Base-by-base conservation (phyloP, 2,797 vertebrate genomes). In the Tenualosa ilisha region DNA sequence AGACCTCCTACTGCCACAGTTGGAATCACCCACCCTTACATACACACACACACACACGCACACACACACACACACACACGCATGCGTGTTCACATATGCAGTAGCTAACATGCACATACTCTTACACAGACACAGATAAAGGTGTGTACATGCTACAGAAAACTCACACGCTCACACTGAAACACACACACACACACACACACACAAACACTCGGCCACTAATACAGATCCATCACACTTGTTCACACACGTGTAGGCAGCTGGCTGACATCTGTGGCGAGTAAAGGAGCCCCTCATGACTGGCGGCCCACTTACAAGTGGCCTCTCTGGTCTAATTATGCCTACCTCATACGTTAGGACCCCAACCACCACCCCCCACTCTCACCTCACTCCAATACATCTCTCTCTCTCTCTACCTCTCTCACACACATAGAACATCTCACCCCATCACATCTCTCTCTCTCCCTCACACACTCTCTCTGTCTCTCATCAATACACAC, bases 1-100 rank as follows among this genome's bases (percentile, higher is more conserved):
- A 86, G 81, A 90, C 89, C 86, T 72, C 83, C 83, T 87, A 87
- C 85, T 87, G 83, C 54, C 83, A 79, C 37, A 86, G 53, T 84
- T 87, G 84, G 46, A 86, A 85, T 82, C 54, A 24, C 46, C 82
- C 88, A 82, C 82, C 81, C 61, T 85, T 59, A 83, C 81, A 83
- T 82, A 59, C 12, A 81, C 43, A 83, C 22, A 83, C 59, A 83
- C n/a, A 53, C 61, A 59, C 22, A 72, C 31, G 50, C 51, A 3
- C 54, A 22, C 75, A 12, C 46, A 84, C 65, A 81, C 56, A 43
- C 26, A 65, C 53, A 2, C 31, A 37, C 43, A 49, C 43, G 51
- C 53, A 24, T 59, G 26, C 43, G 49, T 50, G 11, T 51, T 51
- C 8, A 51, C 9, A 7, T 51, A 12, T 2, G 9, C 50, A 51